These are phyloP conservation scores for Sycobia sp. DNA, from an alignment of 1,140 invertebrate species.

Conservation along the genomic window DNA sequence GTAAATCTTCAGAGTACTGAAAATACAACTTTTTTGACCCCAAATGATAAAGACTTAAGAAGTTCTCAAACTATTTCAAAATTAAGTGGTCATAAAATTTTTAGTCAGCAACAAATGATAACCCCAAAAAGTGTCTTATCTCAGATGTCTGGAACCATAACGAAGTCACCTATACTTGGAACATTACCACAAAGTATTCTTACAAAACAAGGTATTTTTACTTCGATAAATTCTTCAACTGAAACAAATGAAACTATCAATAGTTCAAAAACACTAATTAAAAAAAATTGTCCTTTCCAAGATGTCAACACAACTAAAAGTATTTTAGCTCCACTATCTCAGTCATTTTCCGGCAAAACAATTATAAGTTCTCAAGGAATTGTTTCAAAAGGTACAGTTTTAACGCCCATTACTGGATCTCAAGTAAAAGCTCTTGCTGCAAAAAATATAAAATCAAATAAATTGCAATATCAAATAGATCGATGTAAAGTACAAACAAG, in stretches of 20 bases:
- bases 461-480: conserved; percentile 49
- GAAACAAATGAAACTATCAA: conserved; percentile 46
- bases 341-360: conserved; percentile 42
- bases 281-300: conserved; percentile 44
- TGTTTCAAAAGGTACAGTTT: conserved; percentile 55
- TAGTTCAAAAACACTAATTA: conserved; percentile 44
- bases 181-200: conserved; percentile 46
- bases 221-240: conserved; percentile 43
- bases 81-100: conserved; percentile 53
- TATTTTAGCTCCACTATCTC: conserved; percentile 54
- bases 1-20: conserved; percentile 45
- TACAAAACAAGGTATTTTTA: conserved; percentile 49
- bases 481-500: conserved; percentile 47
- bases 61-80: conserved; percentile 58
- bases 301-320: conserved; percentile 57
- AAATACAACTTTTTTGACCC: conserved; percentile 59
- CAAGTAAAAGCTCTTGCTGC: conserved; percentile 57
- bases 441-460: conserved; percentile 49
- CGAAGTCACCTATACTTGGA: conserved; percentile 40
- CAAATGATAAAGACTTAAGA: conserved; percentile 39
- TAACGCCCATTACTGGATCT: conserved; percentile 59
- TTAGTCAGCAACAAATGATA: conserved; percentile 45
- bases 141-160: conserved; percentile 42
- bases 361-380: conserved; percentile 45
- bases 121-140: conserved; percentile 46